Evolutionary conservation across 2,113 vertebrate species (phyloP).

Genomic region (Emydura subglobosa): DNA sequence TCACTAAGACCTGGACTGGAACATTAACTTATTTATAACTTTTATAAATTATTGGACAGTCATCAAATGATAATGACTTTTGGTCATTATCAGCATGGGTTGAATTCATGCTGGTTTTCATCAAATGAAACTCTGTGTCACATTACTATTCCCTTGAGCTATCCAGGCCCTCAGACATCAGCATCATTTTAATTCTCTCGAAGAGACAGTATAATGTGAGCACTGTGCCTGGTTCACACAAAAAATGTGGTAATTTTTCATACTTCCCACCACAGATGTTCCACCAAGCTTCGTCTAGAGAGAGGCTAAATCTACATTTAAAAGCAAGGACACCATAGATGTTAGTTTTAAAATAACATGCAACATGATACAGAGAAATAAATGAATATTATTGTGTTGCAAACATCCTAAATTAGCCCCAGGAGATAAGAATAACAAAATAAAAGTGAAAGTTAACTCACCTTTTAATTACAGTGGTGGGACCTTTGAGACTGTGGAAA

Average conservation of each 20-base stretch:
- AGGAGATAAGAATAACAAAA: conserved; percentile 78
- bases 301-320: conserved; percentile 85
- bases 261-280: conserved; percentile 73
- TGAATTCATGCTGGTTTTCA: conserved; percentile 74
- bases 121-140: conserved; percentile 75
- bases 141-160: conserved; percentile 69
- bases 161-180: conserved; percentile 69
- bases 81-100: conserved; percentile 64
- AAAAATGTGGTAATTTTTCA: conserved; percentile 71
- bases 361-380: conserved; percentile 81
- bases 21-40: conserved; percentile 68
- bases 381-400: conserved; percentile 79
- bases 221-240: conserved; percentile 66
- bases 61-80: conserved; percentile 69
- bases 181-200: conserved; percentile 76
- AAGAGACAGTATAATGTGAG: conserved; percentile 69
- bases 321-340: conserved; percentile 85
- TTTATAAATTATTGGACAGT: conserved; percentile 60
- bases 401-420: conserved; percentile 80
- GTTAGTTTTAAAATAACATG: conserved; percentile 82
- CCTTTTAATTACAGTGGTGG: conserved; percentile 77
- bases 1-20: conserved; percentile 37
- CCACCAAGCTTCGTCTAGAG: conserved; percentile 77
- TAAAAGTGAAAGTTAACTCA: conserved; percentile 76
- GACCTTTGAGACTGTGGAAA: conserved; percentile 75